These are phyloP conservation scores for Eulithis testata DNA, from an alignment of 2,888 invertebrate species.

Conservation along the genomic window DNA sequence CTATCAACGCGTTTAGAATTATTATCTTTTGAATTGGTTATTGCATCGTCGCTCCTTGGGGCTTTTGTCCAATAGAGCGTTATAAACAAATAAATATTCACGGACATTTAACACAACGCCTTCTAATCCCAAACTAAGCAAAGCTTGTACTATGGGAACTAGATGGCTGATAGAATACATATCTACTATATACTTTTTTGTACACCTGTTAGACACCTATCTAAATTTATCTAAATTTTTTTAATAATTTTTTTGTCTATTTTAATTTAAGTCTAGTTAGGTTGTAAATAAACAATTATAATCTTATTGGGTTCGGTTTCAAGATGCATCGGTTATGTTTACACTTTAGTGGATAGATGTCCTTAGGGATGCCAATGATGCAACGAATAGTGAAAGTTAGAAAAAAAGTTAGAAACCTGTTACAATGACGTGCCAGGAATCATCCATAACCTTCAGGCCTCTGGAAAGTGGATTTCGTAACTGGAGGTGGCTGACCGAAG, in stretches of 20 bases:
- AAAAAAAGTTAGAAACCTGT: conserved; percentile 49
- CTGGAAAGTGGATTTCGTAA: conserved; percentile 36
- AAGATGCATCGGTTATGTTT: not conserved
- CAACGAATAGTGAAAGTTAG: conserved; percentile 55
- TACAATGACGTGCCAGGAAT: conserved; percentile 36
- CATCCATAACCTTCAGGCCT: conserved; percentile 28
- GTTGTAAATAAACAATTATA: too few relatives aligned
- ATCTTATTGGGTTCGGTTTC: too few relatives aligned
- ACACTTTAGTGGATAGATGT: conserved; percentile 11
- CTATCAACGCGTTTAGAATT: conserved; percentile 29
- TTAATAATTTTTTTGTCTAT: too few relatives aligned
- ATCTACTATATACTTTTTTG: too few relatives aligned
- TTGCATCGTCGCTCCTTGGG: conserved; percentile 26
- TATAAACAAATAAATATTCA: too few relatives aligned
- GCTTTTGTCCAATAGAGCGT: conserved; percentile 7
- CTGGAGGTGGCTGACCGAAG: conserved; percentile 42
- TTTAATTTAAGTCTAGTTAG: too few relatives aligned
- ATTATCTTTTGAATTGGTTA: conserved; percentile 34
- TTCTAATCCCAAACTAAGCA: too few relatives aligned
- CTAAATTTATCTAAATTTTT: too few relatives aligned
- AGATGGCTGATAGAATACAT: too few relatives aligned
- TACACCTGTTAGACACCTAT: too few relatives aligned
- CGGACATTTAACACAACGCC: too few relatives aligned
- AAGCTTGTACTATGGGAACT: too few relatives aligned
- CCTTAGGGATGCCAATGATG: conserved; percentile 43